These are phyloP conservation scores for Hiodon alosoides DNA, from an alignment of 2,113 vertebrate genomes.

Conservation along the genomic window DNA sequence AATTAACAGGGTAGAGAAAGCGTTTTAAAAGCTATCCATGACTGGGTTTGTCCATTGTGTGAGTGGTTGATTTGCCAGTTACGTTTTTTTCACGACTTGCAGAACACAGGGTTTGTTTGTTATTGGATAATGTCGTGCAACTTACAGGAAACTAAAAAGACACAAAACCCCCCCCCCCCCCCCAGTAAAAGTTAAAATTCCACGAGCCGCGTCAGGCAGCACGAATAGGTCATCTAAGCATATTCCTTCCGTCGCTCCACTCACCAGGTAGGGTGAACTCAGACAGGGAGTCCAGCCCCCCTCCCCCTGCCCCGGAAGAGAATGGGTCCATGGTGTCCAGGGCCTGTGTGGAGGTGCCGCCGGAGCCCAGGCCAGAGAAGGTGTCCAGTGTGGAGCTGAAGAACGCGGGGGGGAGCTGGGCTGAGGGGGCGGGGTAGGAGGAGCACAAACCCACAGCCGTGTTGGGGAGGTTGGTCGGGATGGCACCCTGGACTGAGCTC, in stretches of 20 bases:
- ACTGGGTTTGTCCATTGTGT: too few relatives aligned
- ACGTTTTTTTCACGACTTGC: too few relatives aligned
- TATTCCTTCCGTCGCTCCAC: neutral
- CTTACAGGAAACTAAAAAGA: neutral
- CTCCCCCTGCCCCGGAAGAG: constrained; percentile 50
- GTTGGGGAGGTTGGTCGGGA: constrained; percentile 82
- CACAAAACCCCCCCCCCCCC: too few relatives aligned
- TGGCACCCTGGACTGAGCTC: constrained; percentile 79
- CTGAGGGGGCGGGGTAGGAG: constrained; percentile 70
- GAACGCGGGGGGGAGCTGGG: constrained; percentile 69
- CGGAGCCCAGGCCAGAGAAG: constrained; percentile 60
- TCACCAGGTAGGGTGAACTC: constrained; percentile 70
- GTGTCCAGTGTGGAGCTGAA: constrained; percentile 68
- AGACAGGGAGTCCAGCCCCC: constrained; percentile 60
- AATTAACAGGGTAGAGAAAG: constrained; percentile 29
- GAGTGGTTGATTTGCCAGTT: too few relatives aligned
- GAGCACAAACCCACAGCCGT: constrained; percentile 71
- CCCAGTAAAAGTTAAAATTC: too few relatives aligned
- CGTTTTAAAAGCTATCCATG: neutral
- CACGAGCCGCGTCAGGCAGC: neutral
- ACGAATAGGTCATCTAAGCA: neutral
- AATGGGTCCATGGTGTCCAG: constrained; percentile 81
- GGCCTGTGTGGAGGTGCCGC: constrained; percentile 65
- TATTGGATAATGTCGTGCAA: too few relatives aligned
- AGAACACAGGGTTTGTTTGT: too few relatives aligned